Base-by-base conservation (phyloP, 2,888 invertebrate genomes). In the Oegoconia quadripuncta region DNA sequence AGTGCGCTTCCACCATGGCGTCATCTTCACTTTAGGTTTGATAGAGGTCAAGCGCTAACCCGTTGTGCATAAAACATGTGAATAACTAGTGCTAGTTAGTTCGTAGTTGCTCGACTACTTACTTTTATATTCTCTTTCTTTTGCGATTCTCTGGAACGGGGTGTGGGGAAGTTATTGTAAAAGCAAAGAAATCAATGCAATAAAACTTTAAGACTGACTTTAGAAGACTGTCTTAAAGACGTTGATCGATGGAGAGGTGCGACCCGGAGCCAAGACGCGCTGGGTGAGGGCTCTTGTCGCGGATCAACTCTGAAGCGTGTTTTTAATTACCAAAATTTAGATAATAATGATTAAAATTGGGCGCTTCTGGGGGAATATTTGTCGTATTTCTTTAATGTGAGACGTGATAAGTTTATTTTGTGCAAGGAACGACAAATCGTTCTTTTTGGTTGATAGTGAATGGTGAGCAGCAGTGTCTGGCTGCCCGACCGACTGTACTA, bases 121-220 rank as follows among this genome's bases (percentile, higher is more conserved):
- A 60, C n/a, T n/a, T n/a, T n/a, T 66, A 58, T 56, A 52, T 43
- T 58, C 44, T 62, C 52, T 71, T 69, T 62, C 51, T 58, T 69
- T 61, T 62, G 55, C 59, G 55, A 56, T 59, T 62, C 55, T 55
- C 53, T 52, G 50, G 55, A 60, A 58, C 12, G 60, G 58, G 64
- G n/a, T n/a, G 56, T 61, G 60, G 63, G 59, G 68, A 60, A 61
- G 65, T 68, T 67, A 69, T 62, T 72, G 74, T 71, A n/a, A n/a
- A n/a, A n/a, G 64, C 67, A 74, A 74, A 65, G 64, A 64, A 78
- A 77, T 76, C 80, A 82, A 82, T 81, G 83, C 86, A 86, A 86
- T 83, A 84, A 73, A 79, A 77, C 73, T 84, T 83, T 82, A 69
- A 86, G 86, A 83, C 86, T 86, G 86, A 86, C 83, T 83, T 83